Base-by-base conservation (phyloP, 2,113 vertebrate species). In the Prionailurus viverrinus region DNA sequence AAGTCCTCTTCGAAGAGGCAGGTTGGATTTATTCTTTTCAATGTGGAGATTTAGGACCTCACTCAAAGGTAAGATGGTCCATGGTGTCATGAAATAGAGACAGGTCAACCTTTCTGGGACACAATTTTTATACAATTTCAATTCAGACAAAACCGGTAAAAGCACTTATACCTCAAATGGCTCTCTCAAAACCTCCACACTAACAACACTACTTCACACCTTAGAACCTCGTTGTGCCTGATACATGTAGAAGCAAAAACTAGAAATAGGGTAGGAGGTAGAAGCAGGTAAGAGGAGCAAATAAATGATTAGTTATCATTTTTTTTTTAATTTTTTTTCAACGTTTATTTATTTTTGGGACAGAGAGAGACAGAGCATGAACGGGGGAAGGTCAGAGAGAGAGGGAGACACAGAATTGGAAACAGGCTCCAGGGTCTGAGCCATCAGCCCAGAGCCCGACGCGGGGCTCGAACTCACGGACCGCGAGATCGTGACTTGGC, bases 1-100 rank as follows among this genome's bases (percentile, higher is more conserved):
- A 89, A 92, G 55, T 82, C 21, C 31, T 48, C n/a, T 71, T 76
- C 74, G 90, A 96, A 65, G 81, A 94, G 14, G 68, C 4, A 53
- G 27, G 2, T 66, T 83, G 11, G n/a, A 92, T 93, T 91, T n/a
- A 29, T 15, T 91, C 61, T 66, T 97, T 87, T 58, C 31, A 68
- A 85, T 41, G 7, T 33, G 85, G 73, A 91, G 39, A 93, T 68
- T 88, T 91, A 83, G 78, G 41, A 89, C 12, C 21, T 9, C 31
- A 95, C 12, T 92, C 39, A 82, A 92, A 69, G 12, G n/a, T 45
- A 88, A 91, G 86, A 91, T 91, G 55, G 36, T 45, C 39, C 31
- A 95, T 4, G 25, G 8, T 83, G 68, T 65, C 83, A 97, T 84
- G 45, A 97, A 89, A 73, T 1, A 85, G 53, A 94, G 14, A 90